These are phyloP conservation scores for Mallotus villosus DNA, from an alignment of 2,797 vertebrate species.

Conservation along the genomic window DNA sequence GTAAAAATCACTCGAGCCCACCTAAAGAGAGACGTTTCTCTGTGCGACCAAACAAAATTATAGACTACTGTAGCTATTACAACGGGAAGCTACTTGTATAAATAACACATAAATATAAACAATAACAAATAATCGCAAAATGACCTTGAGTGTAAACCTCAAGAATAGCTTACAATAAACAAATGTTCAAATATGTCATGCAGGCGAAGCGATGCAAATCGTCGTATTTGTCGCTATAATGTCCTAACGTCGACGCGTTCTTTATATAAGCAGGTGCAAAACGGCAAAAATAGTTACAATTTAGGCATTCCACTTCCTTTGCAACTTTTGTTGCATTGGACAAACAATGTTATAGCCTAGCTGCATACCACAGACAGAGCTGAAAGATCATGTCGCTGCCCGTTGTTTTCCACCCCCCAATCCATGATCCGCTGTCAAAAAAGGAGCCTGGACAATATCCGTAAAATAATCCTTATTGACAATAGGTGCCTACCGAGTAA, in stretches of 20 bases:
- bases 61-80: slow-evolving; percentile 54
- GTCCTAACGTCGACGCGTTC: slow-evolving; percentile 63
- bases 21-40: slow-evolving; percentile 42
- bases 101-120: slow-evolving; percentile 65
- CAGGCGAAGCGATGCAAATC: slow-evolving; percentile 60
- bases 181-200: slow-evolving; percentile 73
- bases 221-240: slow-evolving; percentile 64
- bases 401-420: slow-evolving; percentile 74
- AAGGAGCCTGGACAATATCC: slow-evolving; percentile 49
- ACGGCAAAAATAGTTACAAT: slow-evolving; percentile 60
- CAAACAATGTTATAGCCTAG: slow-evolving; percentile 53
- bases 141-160: slow-evolving; percentile 81
- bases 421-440: slow-evolving; percentile 75
- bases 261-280: slow-evolving; percentile 73
- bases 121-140: slow-evolving; percentile 66
- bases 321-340: slow-evolving; percentile 79
- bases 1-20: slow-evolving; percentile 60
- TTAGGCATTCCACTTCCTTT: slow-evolving; percentile 64
- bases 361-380: slow-evolving; percentile 69
- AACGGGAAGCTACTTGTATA: slow-evolving; percentile 51
- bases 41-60: slow-evolving; percentile 55
- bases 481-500: slow-evolving; percentile 43
- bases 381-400: slow-evolving; percentile 71
- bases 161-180: slow-evolving; percentile 66
- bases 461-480: slow-evolving; percentile 45